Evolutionary conservation across 2,888 invertebrate species (phyloP).

Genomic region (Eilema depressum): DNA sequence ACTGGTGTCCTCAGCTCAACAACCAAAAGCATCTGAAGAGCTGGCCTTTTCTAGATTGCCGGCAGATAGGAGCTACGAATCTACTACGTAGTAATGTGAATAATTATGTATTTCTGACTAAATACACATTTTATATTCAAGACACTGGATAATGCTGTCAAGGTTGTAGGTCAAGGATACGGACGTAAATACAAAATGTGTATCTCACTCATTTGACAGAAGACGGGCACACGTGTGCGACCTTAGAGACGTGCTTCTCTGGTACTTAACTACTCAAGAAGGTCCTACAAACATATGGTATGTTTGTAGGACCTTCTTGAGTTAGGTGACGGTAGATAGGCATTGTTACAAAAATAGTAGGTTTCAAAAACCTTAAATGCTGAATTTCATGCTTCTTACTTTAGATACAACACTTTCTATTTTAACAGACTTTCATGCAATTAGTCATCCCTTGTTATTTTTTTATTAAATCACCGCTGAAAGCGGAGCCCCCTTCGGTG

Average conservation of each 20-base stretch:
- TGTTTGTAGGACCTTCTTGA: too few species aligned
- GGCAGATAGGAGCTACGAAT: neutral
- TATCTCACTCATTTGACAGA: conserved; percentile 30
- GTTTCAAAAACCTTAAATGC: too few species aligned
- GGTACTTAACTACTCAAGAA: neutral
- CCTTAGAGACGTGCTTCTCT: conserved; percentile 19
- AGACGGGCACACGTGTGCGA: conserved; percentile 29
- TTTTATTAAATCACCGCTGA: too few species aligned
- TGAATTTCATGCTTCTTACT: too few species aligned
- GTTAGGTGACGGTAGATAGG: too few species aligned
- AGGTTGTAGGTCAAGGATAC: conserved; percentile 34
- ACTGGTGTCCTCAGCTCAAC: too few species aligned
- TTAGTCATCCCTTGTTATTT: too few species aligned
- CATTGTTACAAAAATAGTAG: too few species aligned
- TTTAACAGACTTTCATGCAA: too few species aligned
- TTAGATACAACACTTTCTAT: too few species aligned
- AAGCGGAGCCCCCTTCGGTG: too few species aligned
- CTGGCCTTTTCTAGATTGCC: neutral
- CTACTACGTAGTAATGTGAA: neutral
- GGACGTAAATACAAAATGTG: conserved; percentile 20
- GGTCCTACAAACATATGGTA: neutral
- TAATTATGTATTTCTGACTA: neutral
- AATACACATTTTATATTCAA: neutral
- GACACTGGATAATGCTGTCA: conserved; percentile 12
- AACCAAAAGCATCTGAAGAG: too few species aligned